A percentile compares a stretch with the other conserved stretches of the same genome.
Conservation (phyloP, 2,888 invertebrate genomes). For the Dromius quadrimaculatus region DNA sequence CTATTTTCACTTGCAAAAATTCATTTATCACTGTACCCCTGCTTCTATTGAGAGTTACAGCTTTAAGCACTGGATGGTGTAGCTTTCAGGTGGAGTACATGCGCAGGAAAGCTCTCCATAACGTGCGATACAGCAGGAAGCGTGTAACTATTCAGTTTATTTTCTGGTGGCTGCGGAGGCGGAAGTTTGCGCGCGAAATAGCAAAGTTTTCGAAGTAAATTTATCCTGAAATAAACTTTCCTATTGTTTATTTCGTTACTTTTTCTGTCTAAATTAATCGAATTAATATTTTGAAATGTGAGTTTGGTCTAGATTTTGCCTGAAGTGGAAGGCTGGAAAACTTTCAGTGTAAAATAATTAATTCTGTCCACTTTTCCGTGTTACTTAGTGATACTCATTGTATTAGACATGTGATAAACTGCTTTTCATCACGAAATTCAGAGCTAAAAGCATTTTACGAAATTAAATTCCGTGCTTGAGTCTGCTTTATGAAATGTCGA, state of each 20-base stretch:
- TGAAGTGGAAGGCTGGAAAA: too few relatives aligned
- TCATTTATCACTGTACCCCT: conserved; percentile 6
- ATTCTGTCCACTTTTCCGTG: not conserved
- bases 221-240: not conserved
- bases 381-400: conserved; percentile 22
- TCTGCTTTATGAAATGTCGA: conserved; percentile 26
- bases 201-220: too few relatives aligned
- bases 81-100: conserved; percentile 1
- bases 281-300: not conserved
- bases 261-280: not conserved
- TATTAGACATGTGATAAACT: conserved; percentile 32
- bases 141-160: conserved; percentile 15
- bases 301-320: too few relatives aligned
- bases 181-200: too few relatives aligned
- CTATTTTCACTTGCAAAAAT: not conserved
- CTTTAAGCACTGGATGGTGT: conserved; percentile 3
- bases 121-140: conserved; percentile 2
- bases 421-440: conserved; percentile 2
- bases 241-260: not conserved
- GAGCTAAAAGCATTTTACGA: conserved; percentile 40
- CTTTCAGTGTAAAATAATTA: too few relatives aligned
- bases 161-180: not conserved
- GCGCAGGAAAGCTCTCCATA: not conserved
- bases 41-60: conserved; percentile 9
- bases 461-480: conserved; percentile 22